Conservation (phyloP, 2,113 vertebrate genomes). For the Hyla sarda region DNA sequence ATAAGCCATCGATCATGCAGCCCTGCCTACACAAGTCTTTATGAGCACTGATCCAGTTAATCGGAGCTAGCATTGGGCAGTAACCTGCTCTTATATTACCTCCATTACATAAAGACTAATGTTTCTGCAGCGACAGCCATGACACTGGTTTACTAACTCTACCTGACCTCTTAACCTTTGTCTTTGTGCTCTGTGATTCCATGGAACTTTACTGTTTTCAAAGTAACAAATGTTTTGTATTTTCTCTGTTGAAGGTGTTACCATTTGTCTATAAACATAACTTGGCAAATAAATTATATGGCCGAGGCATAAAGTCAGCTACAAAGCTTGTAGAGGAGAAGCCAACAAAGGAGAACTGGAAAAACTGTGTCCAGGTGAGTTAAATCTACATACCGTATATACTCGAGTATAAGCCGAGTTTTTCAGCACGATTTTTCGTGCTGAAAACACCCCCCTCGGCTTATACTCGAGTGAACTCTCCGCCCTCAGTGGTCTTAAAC, state of each 20-base stretch:
- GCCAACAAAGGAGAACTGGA: slow-evolving; percentile 94
- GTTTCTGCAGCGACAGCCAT: background rate
- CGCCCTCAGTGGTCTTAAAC: no score
- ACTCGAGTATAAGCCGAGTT: no score
- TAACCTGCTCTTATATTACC: no score
- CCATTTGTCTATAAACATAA: slow-evolving; percentile 97
- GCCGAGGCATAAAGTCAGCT: slow-evolving; percentile 92
- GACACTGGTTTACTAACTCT: background rate
- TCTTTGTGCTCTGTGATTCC: background rate
- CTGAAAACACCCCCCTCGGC: no score
- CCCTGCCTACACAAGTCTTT: no score
- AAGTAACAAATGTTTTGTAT: slow-evolving; percentile 13
- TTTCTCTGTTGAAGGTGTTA: slow-evolving; percentile 80
- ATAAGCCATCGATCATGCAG: no score
- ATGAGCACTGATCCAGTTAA: no score
- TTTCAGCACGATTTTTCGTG: background rate
- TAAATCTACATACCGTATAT: background rate
- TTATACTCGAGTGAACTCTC: no score
- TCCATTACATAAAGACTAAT: background rate
- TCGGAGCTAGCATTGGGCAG: no score
- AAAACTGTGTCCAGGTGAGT: slow-evolving; percentile 93
- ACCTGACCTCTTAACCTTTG: background rate
- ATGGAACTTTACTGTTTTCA: background rate
- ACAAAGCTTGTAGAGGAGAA: slow-evolving; percentile 96
- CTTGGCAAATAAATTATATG: slow-evolving; percentile 92